These are phyloP conservation scores for Onchidella celtica DNA, from an alignment of 2,888 invertebrate species.

Conservation along the genomic window DNA sequence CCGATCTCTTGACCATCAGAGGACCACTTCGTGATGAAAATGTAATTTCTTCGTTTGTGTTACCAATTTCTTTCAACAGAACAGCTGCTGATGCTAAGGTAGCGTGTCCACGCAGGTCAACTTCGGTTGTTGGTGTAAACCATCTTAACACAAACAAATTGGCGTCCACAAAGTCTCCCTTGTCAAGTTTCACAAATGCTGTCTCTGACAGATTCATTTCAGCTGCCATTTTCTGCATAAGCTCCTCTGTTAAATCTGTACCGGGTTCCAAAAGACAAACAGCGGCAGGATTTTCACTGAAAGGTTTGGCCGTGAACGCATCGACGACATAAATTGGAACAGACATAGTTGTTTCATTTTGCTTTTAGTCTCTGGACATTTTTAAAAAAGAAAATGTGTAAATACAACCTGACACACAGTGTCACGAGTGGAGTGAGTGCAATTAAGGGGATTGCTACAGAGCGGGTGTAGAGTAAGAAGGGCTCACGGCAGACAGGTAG, in stretches of 20 bases:
- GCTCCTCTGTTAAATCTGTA: slow-evolving; percentile 74
- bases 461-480: no score
- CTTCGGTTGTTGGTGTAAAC: slow-evolving; percentile 83
- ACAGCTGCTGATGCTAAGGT: slow-evolving; percentile 82
- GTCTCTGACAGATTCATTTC: slow-evolving; percentile 84
- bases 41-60: slow-evolving; percentile 61
- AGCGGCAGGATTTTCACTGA: slow-evolving; percentile 83
- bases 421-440: no score
- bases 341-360: no score
- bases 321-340: slow-evolving; percentile 81
- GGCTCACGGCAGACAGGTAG: no score
- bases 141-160: slow-evolving; percentile 81
- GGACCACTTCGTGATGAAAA: slow-evolving; percentile 77
- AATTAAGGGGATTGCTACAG: no score
- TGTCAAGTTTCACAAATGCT: slow-evolving; percentile 75
- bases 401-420: no score
- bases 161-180: slow-evolving; percentile 43
- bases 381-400: no score
- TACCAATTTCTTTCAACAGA: slow-evolving; percentile 79
- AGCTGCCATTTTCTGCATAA: slow-evolving; percentile 81
- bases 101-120: slow-evolving; percentile 83
- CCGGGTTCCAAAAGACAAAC: slow-evolving; percentile 79
- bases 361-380: slow-evolving; percentile 6
- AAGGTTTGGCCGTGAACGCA: slow-evolving; percentile 81
- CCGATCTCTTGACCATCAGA: slow-evolving; percentile 58